Percentiles rank a stretch among this genome's conserved stretches.
Evolutionary conservation across 1,140 invertebrate species (phyloP).

Genomic region (Venustaconcha ellipsiformis): DNA sequence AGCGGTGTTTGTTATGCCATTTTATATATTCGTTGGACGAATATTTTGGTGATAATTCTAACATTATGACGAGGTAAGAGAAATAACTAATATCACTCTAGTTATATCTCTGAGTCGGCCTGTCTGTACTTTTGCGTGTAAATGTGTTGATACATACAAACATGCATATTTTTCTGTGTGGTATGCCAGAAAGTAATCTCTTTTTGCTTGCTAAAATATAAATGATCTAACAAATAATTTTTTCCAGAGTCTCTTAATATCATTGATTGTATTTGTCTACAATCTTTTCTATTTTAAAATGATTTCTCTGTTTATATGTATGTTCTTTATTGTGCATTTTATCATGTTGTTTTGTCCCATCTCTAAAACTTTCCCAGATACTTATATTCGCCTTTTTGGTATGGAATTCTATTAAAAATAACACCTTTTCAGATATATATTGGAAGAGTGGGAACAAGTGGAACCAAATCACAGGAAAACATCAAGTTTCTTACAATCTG

Average conservation of each 20-base stretch:
- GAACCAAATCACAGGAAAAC: conserved; percentile 28
- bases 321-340: background rate
- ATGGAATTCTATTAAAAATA: background rate
- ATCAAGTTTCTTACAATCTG: conserved; percentile 47
- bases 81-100: background rate
- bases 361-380: background rate
- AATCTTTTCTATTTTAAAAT: background rate
- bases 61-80: conserved; percentile 23
- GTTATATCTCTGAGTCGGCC: background rate
- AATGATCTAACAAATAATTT: background rate
- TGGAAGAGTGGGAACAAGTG: conserved; percentile 40
- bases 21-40: too few relatives aligned
- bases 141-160: background rate
- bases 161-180: background rate
- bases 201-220: background rate
- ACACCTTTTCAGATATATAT: conserved; percentile 39
- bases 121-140: background rate
- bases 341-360: background rate
- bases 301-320: background rate
- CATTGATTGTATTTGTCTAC: too few relatives aligned
- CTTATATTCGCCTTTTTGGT: background rate
- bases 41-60: too few relatives aligned
- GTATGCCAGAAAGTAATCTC: background rate
- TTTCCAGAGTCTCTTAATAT: background rate
- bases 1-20: too few relatives aligned